These are phyloP conservation scores for Orgyia antiqua DNA, from an alignment of 2,888 invertebrate genomes.

Conservation along the genomic window DNA sequence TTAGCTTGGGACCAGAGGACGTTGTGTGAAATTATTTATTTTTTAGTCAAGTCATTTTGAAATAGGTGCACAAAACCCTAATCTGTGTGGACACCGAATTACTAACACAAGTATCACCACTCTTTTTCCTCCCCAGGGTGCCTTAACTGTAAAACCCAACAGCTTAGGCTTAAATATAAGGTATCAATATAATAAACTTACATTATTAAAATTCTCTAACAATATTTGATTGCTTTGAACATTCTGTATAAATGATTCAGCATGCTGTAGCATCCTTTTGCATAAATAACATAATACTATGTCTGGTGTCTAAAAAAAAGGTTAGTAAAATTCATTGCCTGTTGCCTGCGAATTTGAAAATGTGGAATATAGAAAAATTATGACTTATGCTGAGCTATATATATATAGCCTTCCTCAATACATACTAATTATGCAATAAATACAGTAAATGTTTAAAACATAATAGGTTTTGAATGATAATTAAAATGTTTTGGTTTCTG, in stretches of 20 bases:
- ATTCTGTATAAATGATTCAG: conserved; percentile 49
- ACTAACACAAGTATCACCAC: too few relatives aligned
- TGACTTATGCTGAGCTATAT: not conserved
- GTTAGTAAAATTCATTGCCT: not conserved
- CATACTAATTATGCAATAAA: not conserved
- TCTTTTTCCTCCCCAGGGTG: too few relatives aligned
- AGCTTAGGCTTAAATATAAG: too few relatives aligned
- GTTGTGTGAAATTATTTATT: too few relatives aligned
- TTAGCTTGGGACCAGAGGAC: too few relatives aligned
- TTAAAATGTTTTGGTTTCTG: too few relatives aligned
- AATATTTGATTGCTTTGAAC: conserved; percentile 52
- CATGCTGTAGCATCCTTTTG: conserved; percentile 39
- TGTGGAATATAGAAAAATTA: not conserved
- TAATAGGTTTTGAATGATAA: not conserved
- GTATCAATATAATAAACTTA: too few relatives aligned
- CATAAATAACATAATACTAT: conserved; percentile 50
- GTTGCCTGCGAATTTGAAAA: not conserved
- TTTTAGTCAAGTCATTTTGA: too few relatives aligned
- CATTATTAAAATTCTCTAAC: conserved; percentile 42
- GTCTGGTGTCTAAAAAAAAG: conserved; percentile 37
- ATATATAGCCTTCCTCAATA: not conserved
- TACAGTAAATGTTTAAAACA: not conserved
- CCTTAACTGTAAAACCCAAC: too few relatives aligned
- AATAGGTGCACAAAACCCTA: too few relatives aligned
- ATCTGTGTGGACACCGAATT: too few relatives aligned